Evolutionary conservation across 2,888 invertebrate species (phyloP).

Genomic region (Hemicrepidius hirtus): DNA sequence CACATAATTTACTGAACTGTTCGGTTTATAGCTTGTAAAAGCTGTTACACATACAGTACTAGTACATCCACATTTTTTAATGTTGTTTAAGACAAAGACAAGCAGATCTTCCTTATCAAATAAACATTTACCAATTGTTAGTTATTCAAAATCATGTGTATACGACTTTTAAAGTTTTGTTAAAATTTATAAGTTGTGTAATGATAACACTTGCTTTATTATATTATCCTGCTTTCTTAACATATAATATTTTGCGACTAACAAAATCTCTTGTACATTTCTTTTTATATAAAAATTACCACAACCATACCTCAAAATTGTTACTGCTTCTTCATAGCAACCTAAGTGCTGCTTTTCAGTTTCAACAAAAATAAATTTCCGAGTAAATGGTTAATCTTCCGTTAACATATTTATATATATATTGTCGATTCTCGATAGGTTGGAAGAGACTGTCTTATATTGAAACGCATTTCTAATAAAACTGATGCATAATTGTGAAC

Average conservation of each 20-base stretch:
- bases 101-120: neutral
- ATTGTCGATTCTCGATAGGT: slow-evolving; percentile 23
- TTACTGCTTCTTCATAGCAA: neutral
- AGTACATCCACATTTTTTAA: neutral
- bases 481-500: slow-evolving; percentile 21
- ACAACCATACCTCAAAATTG: slow-evolving; percentile 17
- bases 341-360: neutral
- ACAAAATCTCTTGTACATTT: neutral
- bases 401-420: slow-evolving; percentile 8
- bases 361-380: neutral
- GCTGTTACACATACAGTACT: neutral
- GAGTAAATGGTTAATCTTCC: neutral
- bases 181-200: slow-evolving; percentile 1
- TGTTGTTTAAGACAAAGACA: neutral
- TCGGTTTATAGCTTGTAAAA: neutral
- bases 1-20: neutral
- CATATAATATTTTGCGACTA: neutral
- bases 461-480: neutral
- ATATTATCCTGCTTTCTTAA: neutral
- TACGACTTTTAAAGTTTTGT: neutral
- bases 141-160: slow-evolving; percentile 11
- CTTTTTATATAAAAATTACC: slow-evolving; percentile 14
- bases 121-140: neutral
- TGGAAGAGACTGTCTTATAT: slow-evolving; percentile 39
- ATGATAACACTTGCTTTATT: neutral